Conservation (phyloP, 2,888 invertebrate genomes). For the Lithodes maja region DNA sequence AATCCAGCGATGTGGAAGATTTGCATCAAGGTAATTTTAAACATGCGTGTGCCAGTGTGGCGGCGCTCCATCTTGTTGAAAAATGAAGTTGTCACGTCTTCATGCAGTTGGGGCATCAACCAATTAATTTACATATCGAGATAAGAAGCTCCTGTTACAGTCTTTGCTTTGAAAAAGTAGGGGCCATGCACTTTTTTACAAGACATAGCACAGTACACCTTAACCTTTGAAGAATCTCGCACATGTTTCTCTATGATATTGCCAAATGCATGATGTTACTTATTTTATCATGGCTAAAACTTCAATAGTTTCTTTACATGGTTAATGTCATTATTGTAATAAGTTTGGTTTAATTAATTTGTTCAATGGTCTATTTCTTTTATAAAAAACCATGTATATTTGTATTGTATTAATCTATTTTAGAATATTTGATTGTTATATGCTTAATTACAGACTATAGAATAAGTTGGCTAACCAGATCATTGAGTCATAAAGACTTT, state of each 20-base stretch:
- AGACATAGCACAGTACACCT: background rate
- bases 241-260: background rate
- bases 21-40: background rate
- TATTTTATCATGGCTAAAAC: no score
- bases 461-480: no score
- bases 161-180: background rate
- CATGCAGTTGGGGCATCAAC: background rate
- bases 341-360: no score
- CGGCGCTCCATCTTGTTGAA: background rate
- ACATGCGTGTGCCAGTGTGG: background rate
- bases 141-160: background rate
- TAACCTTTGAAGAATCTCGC: background rate
- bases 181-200: background rate
- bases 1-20: slow-evolving; percentile 17
- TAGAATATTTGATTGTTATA: no score
- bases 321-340: no score
- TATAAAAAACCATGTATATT: no score
- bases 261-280: no score
- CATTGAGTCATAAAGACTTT: no score
- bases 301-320: no score
- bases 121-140: background rate
- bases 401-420: no score
- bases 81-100: background rate
- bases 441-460: no score
- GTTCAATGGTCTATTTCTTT: no score